Conservation (phyloP, 1,140 invertebrate genomes). For the Heliconius nattereri region DNA sequence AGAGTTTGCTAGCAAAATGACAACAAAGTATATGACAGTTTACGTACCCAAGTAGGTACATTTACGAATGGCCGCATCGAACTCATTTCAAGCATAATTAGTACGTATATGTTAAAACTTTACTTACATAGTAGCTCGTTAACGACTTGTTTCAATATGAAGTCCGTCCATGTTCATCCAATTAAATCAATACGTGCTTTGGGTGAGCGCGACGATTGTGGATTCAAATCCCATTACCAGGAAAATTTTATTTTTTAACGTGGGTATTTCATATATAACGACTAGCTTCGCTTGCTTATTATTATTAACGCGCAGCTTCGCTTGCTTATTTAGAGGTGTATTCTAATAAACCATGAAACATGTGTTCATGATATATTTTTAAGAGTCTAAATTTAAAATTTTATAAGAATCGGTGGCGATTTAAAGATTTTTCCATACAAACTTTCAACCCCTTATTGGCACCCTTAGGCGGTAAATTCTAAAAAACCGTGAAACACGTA, state of each 20-base stretch:
- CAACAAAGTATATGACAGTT: not conserved
- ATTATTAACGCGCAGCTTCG: no score
- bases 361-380: no score
- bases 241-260: not conserved
- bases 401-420: no score
- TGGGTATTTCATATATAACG: not conserved
- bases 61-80: not conserved
- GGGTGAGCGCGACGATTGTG: not conserved
- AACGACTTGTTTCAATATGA: not conserved
- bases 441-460: no score
- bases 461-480: no score
- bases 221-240: not conserved
- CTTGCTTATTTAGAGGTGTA: no score
- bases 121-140: not conserved
- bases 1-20: not conserved
- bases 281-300: no score
- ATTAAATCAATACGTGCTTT: not conserved
- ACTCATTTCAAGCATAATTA: conserved; percentile 2
- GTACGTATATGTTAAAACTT: not conserved
- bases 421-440: no score
- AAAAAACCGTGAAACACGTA: no score
- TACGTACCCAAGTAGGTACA: not conserved
- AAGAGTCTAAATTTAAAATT: no score
- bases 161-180: not conserved
- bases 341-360: no score